Conservation (phyloP, 1,140 invertebrate genomes). For the Gonioctena quinquepunctata region DNA sequence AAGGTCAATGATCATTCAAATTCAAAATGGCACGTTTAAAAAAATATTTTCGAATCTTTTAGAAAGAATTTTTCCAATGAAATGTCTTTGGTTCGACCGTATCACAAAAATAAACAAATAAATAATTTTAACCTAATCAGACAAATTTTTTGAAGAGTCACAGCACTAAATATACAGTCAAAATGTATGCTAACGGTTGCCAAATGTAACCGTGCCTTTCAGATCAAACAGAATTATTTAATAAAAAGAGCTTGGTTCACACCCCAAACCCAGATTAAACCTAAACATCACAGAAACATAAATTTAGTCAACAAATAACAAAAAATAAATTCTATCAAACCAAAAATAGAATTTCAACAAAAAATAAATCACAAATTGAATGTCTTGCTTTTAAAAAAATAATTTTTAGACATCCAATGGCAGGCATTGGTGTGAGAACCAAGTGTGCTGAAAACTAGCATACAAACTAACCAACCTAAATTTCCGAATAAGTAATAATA, state of each 20-base stretch:
- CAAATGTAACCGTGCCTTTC: constrained; percentile 48
- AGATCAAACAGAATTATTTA: constrained; percentile 39
- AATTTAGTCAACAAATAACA: constrained; percentile 30
- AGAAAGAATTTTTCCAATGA: constrained; percentile 37
- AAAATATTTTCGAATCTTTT: constrained; percentile 44
- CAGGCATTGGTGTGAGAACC: not conserved
- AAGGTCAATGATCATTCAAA: constrained; percentile 19
- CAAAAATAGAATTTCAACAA: constrained; percentile 24
- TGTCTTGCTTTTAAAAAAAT: constrained; percentile 13
- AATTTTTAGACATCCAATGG: constrained; percentile 21
- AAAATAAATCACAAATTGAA: constrained; percentile 21
- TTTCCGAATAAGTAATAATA: constrained; percentile 40
- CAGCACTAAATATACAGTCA: constrained; percentile 55
- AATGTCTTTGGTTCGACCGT: constrained; percentile 52
- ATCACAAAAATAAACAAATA: constrained; percentile 51
- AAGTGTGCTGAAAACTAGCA: constrained; percentile 11
- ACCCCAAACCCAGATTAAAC: not conserved
- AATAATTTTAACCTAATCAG: constrained; percentile 52
- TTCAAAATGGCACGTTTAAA: constrained; percentile 49
- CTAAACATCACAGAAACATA: constrained; percentile 30
- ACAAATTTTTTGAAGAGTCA: constrained; percentile 48
- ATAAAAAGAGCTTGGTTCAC: not conserved
- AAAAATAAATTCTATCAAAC: constrained; percentile 32
- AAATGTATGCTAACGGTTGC: constrained; percentile 46
- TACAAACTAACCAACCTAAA: constrained; percentile 32